phyloP scores from a whole-genome alignment of 2,888 invertebrate genomes.

The Auanema freiburgensis region DNA sequence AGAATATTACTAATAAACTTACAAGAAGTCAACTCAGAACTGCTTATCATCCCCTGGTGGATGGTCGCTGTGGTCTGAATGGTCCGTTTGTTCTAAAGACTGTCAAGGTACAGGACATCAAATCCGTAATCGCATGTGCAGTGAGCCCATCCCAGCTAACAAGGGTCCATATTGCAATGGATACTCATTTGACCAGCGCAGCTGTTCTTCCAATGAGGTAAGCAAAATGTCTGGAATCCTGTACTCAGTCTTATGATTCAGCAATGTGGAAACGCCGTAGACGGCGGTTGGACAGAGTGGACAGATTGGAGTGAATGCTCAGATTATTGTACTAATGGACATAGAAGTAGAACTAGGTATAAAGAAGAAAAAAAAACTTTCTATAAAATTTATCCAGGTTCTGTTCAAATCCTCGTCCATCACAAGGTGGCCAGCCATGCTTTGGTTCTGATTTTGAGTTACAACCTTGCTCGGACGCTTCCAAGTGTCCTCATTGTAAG shows the following conservation, averaged over 20 bases:
- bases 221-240: background rate
- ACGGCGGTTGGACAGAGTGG: conserved; percentile 63
- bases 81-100: conserved; percentile 58
- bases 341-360: conserved; percentile 58
- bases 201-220: conserved; percentile 38
- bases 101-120: conserved; percentile 59
- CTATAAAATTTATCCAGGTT: conserved; percentile 33
- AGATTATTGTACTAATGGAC: conserved; percentile 57
- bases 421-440: conserved; percentile 58
- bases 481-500: conserved; percentile 51
- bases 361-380: background rate
- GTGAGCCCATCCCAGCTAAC: conserved; percentile 61
- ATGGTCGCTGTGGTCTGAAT: conserved; percentile 60
- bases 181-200: conserved; percentile 62
- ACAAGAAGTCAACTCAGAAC: conserved; percentile 10
- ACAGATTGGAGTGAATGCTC: conserved; percentile 57
- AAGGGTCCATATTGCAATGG: conserved; percentile 62
- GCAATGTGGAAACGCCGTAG: conserved; percentile 38
- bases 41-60: conserved; percentile 46
- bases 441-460: conserved; percentile 62
- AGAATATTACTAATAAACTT: conserved; percentile 12
- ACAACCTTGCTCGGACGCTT: conserved; percentile 50
- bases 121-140: conserved; percentile 63
- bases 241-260: conserved; percentile 1
- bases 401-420: conserved; percentile 59